phyloP scores from a whole-genome alignment of 92 coral and sea anemone genomes.

The Phenganax stokvisi region DNA sequence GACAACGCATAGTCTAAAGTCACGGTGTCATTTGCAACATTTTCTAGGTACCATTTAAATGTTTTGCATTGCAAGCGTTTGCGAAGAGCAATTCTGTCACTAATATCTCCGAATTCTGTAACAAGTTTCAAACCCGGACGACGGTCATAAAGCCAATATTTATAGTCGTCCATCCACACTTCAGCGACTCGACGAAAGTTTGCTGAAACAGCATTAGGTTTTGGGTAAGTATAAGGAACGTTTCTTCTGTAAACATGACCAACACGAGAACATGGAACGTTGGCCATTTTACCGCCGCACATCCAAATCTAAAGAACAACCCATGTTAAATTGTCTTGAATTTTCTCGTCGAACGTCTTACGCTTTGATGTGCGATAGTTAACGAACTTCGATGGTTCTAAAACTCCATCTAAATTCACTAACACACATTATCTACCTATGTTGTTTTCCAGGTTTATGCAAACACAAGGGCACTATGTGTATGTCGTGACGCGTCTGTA shows the following conservation, averaged over 20 bases:
- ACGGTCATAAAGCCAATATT: conserved; percentile 88
- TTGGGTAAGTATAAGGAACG: conserved; percentile 95
- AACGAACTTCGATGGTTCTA: no score
- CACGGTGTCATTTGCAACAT: conserved; percentile 97
- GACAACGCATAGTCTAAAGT: conserved; percentile 70
- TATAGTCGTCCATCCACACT: conserved; percentile 99
- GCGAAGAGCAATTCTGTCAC: conserved; percentile 79
- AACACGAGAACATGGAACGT: conserved; percentile 93
- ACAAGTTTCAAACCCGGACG: conserved; percentile 71
- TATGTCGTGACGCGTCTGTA: no score
- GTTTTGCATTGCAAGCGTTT: conserved; percentile 79
- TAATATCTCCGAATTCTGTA: conserved; percentile 74
- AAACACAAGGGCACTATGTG: no score
- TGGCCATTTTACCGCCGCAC: conserved; percentile 95
- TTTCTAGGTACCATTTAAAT: conserved; percentile 92
- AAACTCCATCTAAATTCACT: no score
- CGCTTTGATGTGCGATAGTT: no score
- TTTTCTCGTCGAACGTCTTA: no score
- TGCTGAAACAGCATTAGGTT: conserved; percentile 80
- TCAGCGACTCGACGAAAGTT: conserved; percentile 96
- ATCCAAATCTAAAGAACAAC: conserved; percentile 69
- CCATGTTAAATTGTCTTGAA: no score
- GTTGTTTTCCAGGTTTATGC: no score
- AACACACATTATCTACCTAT: no score
- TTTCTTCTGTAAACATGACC: conserved; percentile 97